Evolutionary conservation across 1,140 invertebrate genomes (phyloP).

Genomic region (Ganaspis sp.): DNA sequence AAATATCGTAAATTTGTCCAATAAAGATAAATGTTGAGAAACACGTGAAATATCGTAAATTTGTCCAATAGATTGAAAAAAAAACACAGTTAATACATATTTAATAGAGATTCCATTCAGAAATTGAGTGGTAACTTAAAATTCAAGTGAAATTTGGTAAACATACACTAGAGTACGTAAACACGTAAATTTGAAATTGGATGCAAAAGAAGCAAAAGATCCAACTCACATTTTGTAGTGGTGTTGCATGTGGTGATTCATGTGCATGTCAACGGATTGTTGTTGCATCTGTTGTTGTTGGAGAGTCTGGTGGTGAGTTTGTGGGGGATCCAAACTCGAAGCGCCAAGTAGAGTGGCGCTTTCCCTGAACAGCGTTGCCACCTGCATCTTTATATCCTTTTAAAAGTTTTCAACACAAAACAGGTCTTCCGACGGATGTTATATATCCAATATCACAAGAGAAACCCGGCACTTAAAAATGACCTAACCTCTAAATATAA

Average conservation of each 20-base stretch:
- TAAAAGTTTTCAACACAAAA: constrained; percentile 31
- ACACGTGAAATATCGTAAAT: too few relatives aligned
- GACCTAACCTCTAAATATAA: background rate
- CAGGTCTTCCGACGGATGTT: background rate
- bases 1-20: too few relatives aligned
- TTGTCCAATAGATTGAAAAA: too few relatives aligned
- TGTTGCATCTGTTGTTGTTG: constrained; percentile 67
- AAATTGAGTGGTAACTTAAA: too few relatives aligned
- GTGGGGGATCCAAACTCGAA: constrained; percentile 77
- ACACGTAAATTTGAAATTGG: background rate
- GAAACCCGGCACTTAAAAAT: background rate
- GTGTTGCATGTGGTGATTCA: constrained; percentile 73
- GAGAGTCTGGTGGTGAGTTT: constrained; percentile 70
- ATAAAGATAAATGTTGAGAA: too few relatives aligned
- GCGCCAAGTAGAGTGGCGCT: constrained; percentile 82
- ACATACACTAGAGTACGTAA: too few relatives aligned
- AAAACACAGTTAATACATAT: too few relatives aligned
- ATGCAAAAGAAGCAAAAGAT: background rate
- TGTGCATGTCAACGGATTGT: constrained; percentile 67
- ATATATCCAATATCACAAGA: constrained; percentile 7
- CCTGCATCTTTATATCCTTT: constrained; percentile 78
- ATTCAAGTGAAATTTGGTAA: too few relatives aligned
- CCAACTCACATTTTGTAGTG: constrained; percentile 74
- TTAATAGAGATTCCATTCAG: too few relatives aligned
- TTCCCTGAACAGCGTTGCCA: constrained; percentile 83